These are phyloP conservation scores for Pteropus rufus DNA, from an alignment of 2,797 vertebrate species.

Conservation along the genomic window DNA sequence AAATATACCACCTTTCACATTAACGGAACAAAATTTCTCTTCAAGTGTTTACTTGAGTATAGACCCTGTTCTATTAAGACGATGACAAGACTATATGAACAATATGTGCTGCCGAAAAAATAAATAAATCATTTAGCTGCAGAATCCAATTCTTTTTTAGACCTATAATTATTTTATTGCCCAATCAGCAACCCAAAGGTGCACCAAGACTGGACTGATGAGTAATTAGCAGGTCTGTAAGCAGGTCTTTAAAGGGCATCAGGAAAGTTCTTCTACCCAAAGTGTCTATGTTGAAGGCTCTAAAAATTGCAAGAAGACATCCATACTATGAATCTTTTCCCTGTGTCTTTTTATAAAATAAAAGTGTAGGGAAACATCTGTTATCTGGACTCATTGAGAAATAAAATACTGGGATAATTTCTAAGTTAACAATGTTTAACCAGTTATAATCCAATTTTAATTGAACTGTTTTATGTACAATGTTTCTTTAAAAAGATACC, in stretches of 20 bases:
- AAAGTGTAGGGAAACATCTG: background rate
- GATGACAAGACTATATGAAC: slow-evolving; percentile 38
- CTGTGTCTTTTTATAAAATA: background rate
- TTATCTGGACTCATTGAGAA: background rate
- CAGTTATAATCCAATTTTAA: background rate
- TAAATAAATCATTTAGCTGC: background rate
- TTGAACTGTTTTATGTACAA: background rate
- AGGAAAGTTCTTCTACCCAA: background rate
- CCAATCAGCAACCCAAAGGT: background rate
- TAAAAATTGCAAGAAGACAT: background rate
- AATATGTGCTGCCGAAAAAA: slow-evolving; percentile 36
- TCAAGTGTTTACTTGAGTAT: background rate
- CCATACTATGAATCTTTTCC: background rate
- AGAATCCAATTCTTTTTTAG: slow-evolving; percentile 5
- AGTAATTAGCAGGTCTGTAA: background rate
- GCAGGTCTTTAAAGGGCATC: background rate
- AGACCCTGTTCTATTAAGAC: slow-evolving; percentile 5
- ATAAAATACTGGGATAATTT: background rate
- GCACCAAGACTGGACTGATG: background rate
- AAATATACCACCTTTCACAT: slow-evolving; percentile 11
- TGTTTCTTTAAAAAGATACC: background rate
- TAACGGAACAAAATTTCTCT: slow-evolving; percentile 36
- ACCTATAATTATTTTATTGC: background rate
- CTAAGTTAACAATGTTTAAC: background rate
- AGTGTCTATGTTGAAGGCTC: background rate